Base-by-base conservation (phyloP, 2,888 invertebrate species). In the Prostheceraeus crozeri region DNA sequence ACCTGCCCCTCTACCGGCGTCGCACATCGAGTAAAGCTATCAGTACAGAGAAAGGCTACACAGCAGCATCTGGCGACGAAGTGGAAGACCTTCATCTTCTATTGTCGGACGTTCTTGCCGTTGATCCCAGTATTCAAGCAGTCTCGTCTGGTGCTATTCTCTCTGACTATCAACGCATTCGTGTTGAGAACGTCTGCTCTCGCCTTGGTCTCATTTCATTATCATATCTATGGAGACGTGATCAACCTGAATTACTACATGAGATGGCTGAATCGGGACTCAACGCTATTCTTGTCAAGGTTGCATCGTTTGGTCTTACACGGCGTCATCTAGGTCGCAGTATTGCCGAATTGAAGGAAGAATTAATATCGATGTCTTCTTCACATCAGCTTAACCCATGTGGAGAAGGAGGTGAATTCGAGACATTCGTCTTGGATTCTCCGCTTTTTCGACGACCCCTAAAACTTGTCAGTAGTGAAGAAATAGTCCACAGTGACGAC, bases 391-490 rank as follows among this genome's bases (percentile, higher is more conserved):
- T 69, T 67, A 72, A 45, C 21, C 14, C 35, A 10, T 63, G 76
- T 78, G 98, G 98, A 19, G 98, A 99, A 80, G 98, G 98, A 48
- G 98, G 98, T 56, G 98, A 99, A 78, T 98, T 93, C 75, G 98
- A 98, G 80, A 90, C 94, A 28, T 87, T 98, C 75, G 93, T 93
- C 4, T 80, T 94, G 63, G 93, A 98, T 80, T 96, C 96, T 77
- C 94, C 96, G 3, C 80, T 98, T 63, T 96, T 93, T 79, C 85
- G 83, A 73, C 88, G 88, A 77, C 83, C 83, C 72, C 84, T 94
- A 77, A 82, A 86, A 67, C 82, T 93, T 19, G 16, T 28, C 25
- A 10, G 30, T 11, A 45, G 16, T 1, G 35, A 3, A 16, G 21
- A 85, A 69, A 83, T 94, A 61, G 83, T 88, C 66, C 89, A 90